Conservation (phyloP, 2,113 vertebrate species). For the Euleptes europaea region DNA sequence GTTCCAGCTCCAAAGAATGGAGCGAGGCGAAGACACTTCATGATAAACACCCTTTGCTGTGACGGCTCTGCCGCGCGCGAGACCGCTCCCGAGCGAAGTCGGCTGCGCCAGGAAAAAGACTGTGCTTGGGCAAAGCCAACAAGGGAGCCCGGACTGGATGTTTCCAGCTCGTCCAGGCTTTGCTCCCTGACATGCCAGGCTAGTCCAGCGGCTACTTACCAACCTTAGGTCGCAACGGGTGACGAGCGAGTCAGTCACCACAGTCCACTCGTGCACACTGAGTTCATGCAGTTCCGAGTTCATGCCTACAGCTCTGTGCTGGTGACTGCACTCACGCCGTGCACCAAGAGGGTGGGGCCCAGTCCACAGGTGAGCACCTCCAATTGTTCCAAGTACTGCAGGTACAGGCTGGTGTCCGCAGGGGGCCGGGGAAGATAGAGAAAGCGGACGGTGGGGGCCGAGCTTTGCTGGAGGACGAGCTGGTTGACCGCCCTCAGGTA, state of each 20-base stretch:
- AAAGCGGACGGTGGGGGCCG: constrained; percentile 81
- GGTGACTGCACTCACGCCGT: constrained; percentile 88
- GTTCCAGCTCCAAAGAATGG: neutral
- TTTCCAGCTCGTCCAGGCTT: neutral
- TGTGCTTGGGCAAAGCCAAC: neutral
- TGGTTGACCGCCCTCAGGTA: constrained; percentile 84
- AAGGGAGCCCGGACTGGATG: neutral
- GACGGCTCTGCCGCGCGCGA: no score
- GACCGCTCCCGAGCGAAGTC: no score
- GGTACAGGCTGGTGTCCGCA: constrained; percentile 83
- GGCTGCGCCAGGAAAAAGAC: no score
- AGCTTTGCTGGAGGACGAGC: constrained; percentile 81
- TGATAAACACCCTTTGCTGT: neutral
- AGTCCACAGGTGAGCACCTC: constrained; percentile 84
- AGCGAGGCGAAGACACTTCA: no score
- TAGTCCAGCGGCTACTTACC: neutral
- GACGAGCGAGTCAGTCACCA: neutral
- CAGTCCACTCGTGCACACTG: rapidly evolving
- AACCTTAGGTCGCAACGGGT: neutral
- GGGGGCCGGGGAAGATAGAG: constrained; percentile 89
- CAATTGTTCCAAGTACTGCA: constrained; percentile 83
- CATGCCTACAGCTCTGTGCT: constrained; percentile 85
- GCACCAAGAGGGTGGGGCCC: constrained; percentile 90
- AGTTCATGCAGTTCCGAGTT: no score
- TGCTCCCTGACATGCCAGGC: neutral